Evolutionary conservation across 2,797 vertebrate genomes (phyloP).

Genomic region (Anniella stebbinsi): DNA sequence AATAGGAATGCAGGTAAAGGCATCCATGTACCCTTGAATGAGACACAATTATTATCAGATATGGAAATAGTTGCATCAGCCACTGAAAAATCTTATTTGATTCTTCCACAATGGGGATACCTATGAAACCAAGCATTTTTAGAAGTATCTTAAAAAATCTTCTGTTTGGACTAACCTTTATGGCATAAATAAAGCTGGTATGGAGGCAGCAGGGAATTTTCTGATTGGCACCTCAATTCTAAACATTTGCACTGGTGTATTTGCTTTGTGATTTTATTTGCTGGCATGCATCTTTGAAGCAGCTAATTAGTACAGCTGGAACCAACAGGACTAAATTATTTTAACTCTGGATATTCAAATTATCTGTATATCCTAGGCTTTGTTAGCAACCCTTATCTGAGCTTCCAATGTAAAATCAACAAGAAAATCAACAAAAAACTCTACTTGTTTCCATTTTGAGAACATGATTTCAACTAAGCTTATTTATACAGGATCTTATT

Average conservation of each 20-base stretch:
- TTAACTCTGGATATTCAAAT: not conserved
- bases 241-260: conserved; percentile 6
- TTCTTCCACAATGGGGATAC: not conserved
- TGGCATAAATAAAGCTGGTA: not conserved
- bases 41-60: not conserved
- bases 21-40: too few species aligned
- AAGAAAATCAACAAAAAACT: not conserved
- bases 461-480: not conserved
- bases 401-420: not conserved
- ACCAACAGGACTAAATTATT: not conserved
- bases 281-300: not conserved
- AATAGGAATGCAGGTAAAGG: too few species aligned
- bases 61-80: not conserved
- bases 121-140: not conserved
- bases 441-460: not conserved
- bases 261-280: not conserved
- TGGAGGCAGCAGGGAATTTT: not conserved
- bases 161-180: not conserved
- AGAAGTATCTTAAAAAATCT: not conserved
- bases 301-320: not conserved
- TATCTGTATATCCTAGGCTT: not conserved
- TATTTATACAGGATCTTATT: not conserved
- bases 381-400: not conserved
- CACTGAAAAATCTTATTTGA: not conserved
- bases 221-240: not conserved